Conservation (phyloP, 2,113 vertebrate species). For the Myocastor coypus region DNA sequence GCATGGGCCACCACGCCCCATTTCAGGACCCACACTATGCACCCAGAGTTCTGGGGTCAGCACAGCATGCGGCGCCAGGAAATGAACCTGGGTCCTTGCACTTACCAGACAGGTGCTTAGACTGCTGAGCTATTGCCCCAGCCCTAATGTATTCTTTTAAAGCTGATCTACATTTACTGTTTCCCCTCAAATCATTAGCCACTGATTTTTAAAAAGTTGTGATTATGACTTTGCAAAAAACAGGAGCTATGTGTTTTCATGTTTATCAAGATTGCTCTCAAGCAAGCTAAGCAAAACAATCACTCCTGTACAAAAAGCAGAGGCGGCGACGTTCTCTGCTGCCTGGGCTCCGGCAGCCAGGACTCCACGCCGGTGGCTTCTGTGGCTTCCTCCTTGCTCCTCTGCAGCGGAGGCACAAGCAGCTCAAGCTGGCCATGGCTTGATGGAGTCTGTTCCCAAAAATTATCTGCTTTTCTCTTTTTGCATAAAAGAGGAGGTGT, state of each 20-base stretch:
- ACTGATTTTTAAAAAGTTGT: neutral
- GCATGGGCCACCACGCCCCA: no score
- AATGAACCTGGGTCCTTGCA: no score
- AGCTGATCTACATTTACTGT: neutral
- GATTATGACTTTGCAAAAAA: constrained; percentile 7
- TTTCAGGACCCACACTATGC: no score
- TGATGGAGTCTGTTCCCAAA: neutral
- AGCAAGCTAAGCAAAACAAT: neutral
- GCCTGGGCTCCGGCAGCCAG: neutral
- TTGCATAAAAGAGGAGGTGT: neutral
- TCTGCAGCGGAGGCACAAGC: neutral
- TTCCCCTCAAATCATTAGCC: neutral
- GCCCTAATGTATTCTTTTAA: neutral
- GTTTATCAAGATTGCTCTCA: neutral
- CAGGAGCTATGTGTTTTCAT: neutral
- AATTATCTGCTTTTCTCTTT: neutral
- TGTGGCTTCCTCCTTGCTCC: neutral
- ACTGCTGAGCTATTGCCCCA: no score
- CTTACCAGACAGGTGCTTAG: no score
- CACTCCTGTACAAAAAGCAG: neutral
- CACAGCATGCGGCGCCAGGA: no score
- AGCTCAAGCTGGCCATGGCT: neutral
- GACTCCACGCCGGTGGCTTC: neutral
- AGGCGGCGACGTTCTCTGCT: neutral
- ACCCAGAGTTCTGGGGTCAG: no score